These are phyloP conservation scores for Tylochromis polylepis DNA, from an alignment of 2,113 vertebrate species.

Conservation along the genomic window DNA sequence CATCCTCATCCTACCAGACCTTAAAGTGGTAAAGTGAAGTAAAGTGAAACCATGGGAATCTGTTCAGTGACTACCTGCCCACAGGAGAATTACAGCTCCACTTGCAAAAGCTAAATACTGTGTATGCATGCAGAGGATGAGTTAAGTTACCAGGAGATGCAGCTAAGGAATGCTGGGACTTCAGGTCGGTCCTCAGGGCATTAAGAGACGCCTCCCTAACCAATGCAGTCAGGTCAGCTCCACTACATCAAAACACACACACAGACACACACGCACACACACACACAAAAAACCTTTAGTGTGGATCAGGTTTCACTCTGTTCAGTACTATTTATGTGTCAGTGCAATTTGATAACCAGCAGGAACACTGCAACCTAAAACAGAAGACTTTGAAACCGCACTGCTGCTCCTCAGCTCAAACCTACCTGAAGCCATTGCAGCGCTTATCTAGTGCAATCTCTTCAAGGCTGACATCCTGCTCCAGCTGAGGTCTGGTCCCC, in stretches of 20 bases:
- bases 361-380: not conserved
- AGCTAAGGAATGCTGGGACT: not conserved
- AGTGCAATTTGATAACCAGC: not conserved
- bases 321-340: not conserved
- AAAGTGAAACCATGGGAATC: not conserved
- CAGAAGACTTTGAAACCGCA: not conserved
- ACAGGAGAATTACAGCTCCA: not conserved
- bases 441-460: constrained; percentile 78
- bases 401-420: not conserved
- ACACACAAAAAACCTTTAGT: no score
- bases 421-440: constrained; percentile 89
- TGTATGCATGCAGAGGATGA: not conserved
- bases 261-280: not conserved
- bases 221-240: constrained; percentile 88
- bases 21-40: not conserved
- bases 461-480: constrained; percentile 79
- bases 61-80: not conserved
- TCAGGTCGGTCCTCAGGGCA: constrained; percentile 74
- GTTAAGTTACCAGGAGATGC: constrained; percentile 39
- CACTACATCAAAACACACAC: constrained; percentile 74
- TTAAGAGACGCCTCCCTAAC: constrained; percentile 90
- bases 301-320: not conserved
- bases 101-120: not conserved
- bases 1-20: not conserved
- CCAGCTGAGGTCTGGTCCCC: constrained; percentile 81